Evolutionary conservation across 2,888 invertebrate species (phyloP), one percentile per base, ranked within the genome.

Genomic region (Epicampocera succincta): DNA sequence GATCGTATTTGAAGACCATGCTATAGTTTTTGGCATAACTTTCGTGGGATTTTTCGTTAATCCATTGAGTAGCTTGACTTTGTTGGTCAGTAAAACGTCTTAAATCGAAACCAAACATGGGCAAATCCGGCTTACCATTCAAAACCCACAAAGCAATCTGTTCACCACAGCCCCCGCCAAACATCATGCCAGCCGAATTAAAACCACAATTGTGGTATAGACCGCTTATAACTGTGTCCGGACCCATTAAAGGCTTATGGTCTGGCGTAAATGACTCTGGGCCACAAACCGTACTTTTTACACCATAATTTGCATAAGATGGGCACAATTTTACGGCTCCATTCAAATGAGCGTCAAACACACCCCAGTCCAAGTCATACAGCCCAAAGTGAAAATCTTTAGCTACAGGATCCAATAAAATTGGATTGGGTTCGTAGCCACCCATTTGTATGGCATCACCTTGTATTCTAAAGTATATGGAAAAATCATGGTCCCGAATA

Each of bases 261-360:
- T 98, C 98, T 0, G 97, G 96, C 0, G 98, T 98, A 89, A 98
- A 98, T 1, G 96, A 95, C 89, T 98, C 97, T 0, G 97, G 97
- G 0, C 98, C 98, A 87, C 97, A 98, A 1, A 97, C 94, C 0
- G 96, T 96, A 46, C 95, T 95, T 89, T 95, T 97, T 19, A 98
- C 94, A 1, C 97, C 97, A 6, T 94, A 93, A 8, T 92, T 92
- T 38, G 93, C 93, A 82, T 97, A 93, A 80, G 93, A 92, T 0
- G 98, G 97, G 77, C 96, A 94, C 11, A 98, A 89, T 66, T 94
- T 93, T 0, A 94, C 91, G 0, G 96, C 96, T 66, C 94, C 93
- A 83, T 92, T 92, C 88, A 97, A 93, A 88, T 97, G 96, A 0
- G 93, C 92, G 29, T 95, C 94, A 87, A 98, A 98, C 1, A 96